Conservation (phyloP, 2,113 vertebrate genomes). For the Macrotis lagotis region DNA sequence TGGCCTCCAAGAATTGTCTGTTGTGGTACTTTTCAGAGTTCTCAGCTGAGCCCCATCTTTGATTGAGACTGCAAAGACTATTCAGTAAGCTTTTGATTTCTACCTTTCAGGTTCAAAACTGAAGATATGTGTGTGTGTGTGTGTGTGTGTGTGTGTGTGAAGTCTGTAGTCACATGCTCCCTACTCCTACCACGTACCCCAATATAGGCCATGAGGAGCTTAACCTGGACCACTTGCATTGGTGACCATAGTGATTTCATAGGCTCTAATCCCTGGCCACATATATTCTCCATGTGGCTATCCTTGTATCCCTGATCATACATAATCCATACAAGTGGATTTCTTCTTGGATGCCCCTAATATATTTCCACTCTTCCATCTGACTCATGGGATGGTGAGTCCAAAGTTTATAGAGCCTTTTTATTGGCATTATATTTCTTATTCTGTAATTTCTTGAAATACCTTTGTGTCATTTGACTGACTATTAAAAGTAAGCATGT, state of each 20-base stretch:
- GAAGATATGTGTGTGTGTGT: background rate
- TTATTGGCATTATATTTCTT: background rate
- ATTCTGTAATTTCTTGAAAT: background rate
- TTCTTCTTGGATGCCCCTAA: background rate
- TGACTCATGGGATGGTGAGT: background rate
- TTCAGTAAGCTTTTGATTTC: background rate
- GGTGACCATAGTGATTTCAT: background rate
- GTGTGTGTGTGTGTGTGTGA: background rate
- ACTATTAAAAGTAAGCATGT: background rate
- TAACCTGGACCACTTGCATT: background rate
- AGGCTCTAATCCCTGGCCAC: background rate
- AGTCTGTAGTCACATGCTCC: background rate
- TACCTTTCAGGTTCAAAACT: background rate
- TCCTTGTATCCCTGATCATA: background rate
- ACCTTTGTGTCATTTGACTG: background rate
- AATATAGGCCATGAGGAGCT: background rate
- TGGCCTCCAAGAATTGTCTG: conserved; percentile 29
- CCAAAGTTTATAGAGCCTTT: background rate
- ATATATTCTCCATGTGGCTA: background rate
- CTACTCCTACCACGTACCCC: background rate
- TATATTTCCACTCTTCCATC: background rate
- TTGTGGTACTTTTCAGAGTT: conserved; percentile 13
- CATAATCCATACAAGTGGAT: background rate
- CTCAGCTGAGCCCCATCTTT: background rate
- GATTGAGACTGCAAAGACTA: background rate